phyloP scores from a whole-genome alignment of 2,113 vertebrate species.

The Misgurnus anguillicaudatus region DNA sequence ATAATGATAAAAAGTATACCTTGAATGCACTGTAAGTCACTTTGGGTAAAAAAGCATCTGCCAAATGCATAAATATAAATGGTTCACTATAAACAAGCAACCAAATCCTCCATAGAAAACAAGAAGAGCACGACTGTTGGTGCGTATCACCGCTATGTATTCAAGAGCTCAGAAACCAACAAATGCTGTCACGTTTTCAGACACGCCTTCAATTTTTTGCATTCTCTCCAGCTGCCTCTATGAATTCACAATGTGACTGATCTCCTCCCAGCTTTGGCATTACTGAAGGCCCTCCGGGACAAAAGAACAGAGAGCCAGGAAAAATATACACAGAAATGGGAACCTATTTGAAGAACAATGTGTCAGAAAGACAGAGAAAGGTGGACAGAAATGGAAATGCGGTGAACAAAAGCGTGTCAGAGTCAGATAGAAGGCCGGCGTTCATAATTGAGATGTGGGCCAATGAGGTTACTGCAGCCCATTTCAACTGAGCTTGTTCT shows the following conservation, averaged over 20 bases:
- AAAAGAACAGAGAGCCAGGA: conserved; percentile 16
- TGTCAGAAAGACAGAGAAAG: conserved; percentile 5
- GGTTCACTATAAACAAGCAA: neutral
- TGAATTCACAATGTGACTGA: conserved; percentile 40
- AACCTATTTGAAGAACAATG: conserved; percentile 33
- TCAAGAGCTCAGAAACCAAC: conserved; percentile 3
- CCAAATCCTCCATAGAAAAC: neutral
- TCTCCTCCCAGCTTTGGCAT: conserved; percentile 46
- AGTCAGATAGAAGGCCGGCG: neutral
- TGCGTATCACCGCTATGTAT: conserved; percentile 6
- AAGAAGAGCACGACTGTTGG: neutral
- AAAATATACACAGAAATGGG: conserved; percentile 33
- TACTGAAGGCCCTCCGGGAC: conserved; percentile 42
- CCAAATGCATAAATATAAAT: no score
- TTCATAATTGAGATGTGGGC: neutral
- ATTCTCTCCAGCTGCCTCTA: conserved; percentile 28
- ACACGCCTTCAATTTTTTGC: neutral
- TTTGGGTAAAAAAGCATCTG: no score
- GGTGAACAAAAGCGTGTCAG: neutral
- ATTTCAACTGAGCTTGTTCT: conserved; percentile 28
- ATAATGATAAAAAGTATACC: no score
- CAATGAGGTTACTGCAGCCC: neutral
- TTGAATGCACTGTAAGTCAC: no score
- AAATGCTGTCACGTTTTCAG: conserved; percentile 20
- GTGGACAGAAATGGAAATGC: conserved; percentile 9